Percentiles rank a stretch among this genome's conserved stretches.
These are phyloP conservation scores for Vimba vimba DNA, from an alignment of 2,113 vertebrate species.

Conservation along the genomic window DNA sequence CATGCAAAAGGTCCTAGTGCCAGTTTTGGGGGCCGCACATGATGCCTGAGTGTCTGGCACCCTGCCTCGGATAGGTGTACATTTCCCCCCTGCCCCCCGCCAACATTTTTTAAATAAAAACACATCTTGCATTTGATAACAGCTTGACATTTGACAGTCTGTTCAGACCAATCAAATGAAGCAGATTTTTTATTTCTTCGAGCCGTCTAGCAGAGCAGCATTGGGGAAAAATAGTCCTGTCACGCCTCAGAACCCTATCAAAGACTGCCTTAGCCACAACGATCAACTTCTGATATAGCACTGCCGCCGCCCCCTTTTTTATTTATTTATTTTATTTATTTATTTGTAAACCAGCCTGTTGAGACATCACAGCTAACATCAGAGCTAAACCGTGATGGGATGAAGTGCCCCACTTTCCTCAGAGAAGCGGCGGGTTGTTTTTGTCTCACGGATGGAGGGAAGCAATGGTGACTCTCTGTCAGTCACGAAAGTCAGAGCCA, in stretches of 20 bases:
- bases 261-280: constrained; percentile 66
- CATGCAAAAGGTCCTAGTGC: constrained; percentile 25
- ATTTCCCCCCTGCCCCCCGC: constrained; percentile 59
- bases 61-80: constrained; percentile 70
- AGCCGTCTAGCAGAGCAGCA: constrained; percentile 48
- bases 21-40: constrained; percentile 58
- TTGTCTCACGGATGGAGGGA: constrained; percentile 28
- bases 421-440: constrained; percentile 10
- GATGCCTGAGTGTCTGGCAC: constrained; percentile 69
- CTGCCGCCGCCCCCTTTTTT: constrained; percentile 51
- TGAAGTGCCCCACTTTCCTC: constrained; percentile 59
- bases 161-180: constrained; percentile 74
- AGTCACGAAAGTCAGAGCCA: background rate
- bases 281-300: constrained; percentile 72
- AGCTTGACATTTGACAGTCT: constrained; percentile 80
- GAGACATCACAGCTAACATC: constrained; percentile 66
- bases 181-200: background rate
- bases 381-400: constrained; percentile 55
- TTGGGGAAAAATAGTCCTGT: constrained; percentile 65
- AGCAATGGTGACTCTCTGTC: constrained; percentile 21
- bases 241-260: constrained; percentile 72
- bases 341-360: constrained; percentile 56
- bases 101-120: constrained; percentile 71
- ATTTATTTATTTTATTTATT: constrained; percentile 66
- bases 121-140: constrained; percentile 73